phyloP scores from a whole-genome alignment of 2,888 invertebrate species.

The Hemithea aestivaria region DNA sequence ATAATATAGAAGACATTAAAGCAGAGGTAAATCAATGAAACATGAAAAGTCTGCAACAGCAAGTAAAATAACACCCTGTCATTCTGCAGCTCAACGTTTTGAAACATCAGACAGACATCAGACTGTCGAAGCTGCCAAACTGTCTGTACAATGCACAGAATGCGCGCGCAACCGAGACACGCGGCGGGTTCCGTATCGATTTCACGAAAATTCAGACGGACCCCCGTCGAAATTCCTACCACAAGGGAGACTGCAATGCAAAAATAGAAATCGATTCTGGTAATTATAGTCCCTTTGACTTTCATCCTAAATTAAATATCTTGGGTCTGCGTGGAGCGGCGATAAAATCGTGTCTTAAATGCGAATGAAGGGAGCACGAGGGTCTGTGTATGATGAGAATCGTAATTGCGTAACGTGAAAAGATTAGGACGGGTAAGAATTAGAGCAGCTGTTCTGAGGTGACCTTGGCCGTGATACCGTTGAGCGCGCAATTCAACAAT shows the following conservation, averaged over 20 bases:
- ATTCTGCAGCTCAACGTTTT: neutral
- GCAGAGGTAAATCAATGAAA: no score
- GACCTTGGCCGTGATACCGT: conserved; percentile 72
- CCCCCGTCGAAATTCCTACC: conserved; percentile 32
- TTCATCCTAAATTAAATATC: conserved; percentile 12
- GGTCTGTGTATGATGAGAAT: conserved; percentile 12
- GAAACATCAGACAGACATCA: no score
- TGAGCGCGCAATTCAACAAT: conserved; percentile 66
- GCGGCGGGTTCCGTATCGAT: conserved; percentile 63
- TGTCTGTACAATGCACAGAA: conserved; percentile 22
- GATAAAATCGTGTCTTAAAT: conserved; percentile 9
- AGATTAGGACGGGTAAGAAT: conserved; percentile 26
- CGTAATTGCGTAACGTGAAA: conserved; percentile 30
- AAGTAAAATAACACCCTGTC: neutral
- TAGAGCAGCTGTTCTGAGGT: conserved; percentile 44
- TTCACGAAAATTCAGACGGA: conserved; percentile 43
- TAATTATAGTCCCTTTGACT: neutral
- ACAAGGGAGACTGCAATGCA: conserved; percentile 30
- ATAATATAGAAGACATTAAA: no score
- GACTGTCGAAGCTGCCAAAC: conserved; percentile 29
- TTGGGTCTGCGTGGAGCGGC: neutral
- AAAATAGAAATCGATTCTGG: conserved; percentile 9
- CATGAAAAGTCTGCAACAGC: no score
- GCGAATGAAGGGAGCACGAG: conserved; percentile 3
- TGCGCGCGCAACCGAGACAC: conserved; percentile 67